Conservation (phyloP, 2,797 vertebrate species). For the Neosalanx taihuensis region DNA sequence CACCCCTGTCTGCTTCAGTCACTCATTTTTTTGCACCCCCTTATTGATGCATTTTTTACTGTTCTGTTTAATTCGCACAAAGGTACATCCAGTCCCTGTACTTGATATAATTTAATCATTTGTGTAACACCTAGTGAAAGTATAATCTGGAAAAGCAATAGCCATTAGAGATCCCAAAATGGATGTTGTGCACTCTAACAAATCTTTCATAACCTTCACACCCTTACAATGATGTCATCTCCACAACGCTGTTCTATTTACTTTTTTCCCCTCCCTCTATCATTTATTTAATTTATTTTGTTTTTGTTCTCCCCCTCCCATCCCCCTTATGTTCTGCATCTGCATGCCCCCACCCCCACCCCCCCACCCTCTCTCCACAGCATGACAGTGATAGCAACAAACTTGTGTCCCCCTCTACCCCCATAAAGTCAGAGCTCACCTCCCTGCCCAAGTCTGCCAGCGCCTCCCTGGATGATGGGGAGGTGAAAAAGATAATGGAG, state of each 20-base stretch:
- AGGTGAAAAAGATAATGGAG: slow-evolving; percentile 93
- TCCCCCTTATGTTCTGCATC: slow-evolving; percentile 10
- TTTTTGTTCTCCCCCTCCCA: slow-evolving; percentile 42
- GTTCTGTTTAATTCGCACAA: neutral
- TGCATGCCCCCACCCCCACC: neutral
- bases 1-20: neutral
- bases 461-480: slow-evolving; percentile 84
- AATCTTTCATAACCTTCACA: neutral
- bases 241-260: slow-evolving; percentile 22
- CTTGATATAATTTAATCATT: neutral
- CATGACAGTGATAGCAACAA: slow-evolving; percentile 89
- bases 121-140: neutral
- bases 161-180: neutral
- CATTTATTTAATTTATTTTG: slow-evolving; percentile 15
- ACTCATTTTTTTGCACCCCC: neutral
- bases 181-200: neutral
- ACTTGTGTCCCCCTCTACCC: slow-evolving; percentile 82
- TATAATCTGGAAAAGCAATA: neutral
- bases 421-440: slow-evolving; percentile 84
- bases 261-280: neutral
- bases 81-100: neutral
- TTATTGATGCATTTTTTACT: neutral
- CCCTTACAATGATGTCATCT: slow-evolving; percentile 14
- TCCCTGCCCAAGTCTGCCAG: slow-evolving; percentile 83
- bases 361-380: slow-evolving; percentile 72